Percentiles rank a stretch among this genome's conserved stretches.
phyloP scores from a whole-genome alignment of 2,113 vertebrate species.

The Brienomyrus brachyistius region DNA sequence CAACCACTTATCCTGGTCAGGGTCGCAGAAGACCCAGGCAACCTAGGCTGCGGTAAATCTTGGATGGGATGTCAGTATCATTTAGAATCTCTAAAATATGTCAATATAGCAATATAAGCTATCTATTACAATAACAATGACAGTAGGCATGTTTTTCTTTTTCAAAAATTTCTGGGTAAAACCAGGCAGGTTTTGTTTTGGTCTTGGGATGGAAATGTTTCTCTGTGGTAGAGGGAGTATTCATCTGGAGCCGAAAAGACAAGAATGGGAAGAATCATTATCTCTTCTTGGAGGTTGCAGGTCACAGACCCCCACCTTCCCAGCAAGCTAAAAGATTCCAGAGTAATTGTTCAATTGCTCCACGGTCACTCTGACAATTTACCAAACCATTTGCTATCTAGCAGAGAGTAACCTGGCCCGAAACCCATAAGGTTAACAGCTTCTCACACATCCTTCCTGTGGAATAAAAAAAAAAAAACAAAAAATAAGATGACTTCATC shows the following conservation, averaged over 20 bases:
- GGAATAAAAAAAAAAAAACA: background rate
- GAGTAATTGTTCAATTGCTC: background rate
- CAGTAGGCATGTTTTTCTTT: background rate
- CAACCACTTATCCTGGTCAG: background rate
- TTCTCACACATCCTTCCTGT: background rate
- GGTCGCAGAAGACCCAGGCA: background rate
- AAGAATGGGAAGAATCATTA: background rate
- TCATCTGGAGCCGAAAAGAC: background rate
- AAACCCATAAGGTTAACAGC: background rate
- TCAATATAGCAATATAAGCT: background rate
- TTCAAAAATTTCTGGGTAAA: background rate
- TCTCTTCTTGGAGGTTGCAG: background rate
- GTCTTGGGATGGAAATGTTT: background rate
- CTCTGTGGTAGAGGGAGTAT: background rate
- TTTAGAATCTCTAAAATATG: background rate
- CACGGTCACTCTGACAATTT: background rate
- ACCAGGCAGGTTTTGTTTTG: background rate
- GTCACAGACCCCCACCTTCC: background rate
- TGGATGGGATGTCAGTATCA: background rate
- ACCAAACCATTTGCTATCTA: background rate
- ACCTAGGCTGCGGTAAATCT: background rate
- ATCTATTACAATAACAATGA: background rate
- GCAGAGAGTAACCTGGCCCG: background rate
- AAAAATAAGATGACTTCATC: background rate
- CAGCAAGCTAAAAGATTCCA: background rate